Evolutionary conservation across 2,113 vertebrate genomes (phyloP).

Genomic region (Hypomesus transpacificus): DNA sequence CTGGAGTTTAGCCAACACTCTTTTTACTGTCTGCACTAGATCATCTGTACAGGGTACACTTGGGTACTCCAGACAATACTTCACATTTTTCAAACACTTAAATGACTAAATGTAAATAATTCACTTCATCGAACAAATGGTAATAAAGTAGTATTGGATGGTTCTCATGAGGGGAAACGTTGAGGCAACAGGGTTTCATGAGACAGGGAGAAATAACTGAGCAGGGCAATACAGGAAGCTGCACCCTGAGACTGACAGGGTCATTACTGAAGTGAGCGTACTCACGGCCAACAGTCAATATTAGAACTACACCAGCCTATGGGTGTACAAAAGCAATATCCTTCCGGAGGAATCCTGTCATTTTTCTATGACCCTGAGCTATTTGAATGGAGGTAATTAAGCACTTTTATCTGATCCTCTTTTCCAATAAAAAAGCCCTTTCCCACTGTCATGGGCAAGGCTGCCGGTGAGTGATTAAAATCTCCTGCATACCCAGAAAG

Average conservation of each 20-base stretch:
- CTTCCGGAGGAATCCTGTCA: conserved; percentile 46
- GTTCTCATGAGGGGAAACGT: neutral
- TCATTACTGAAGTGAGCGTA: conserved; percentile 18
- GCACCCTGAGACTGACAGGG: conserved; percentile 32
- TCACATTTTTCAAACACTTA: too few relatives aligned
- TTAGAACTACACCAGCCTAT: conserved; percentile 52
- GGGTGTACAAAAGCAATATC: conserved; percentile 65
- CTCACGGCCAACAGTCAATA: conserved; percentile 47
- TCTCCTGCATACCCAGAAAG: conserved; percentile 48
- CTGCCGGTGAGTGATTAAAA: conserved; percentile 54
- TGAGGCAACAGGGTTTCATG: neutral
- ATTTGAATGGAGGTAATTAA: conserved; percentile 63
- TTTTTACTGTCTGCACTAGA: too few relatives aligned
- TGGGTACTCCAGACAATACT: neutral
- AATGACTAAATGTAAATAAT: too few relatives aligned
- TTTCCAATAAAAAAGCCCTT: conserved; percentile 55
- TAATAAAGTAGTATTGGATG: neutral
- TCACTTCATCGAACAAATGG: neutral
- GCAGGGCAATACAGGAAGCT: conserved; percentile 10
- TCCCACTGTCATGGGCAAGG: conserved; percentile 48
- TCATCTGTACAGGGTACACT: too few relatives aligned
- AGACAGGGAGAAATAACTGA: too few relatives aligned
- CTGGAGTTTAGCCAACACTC: too few relatives aligned
- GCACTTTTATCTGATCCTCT: conserved; percentile 58
- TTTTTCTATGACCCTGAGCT: conserved; percentile 57